Conservation (phyloP, 2,797 vertebrate genomes). For the Tarsius wallacei region DNA sequence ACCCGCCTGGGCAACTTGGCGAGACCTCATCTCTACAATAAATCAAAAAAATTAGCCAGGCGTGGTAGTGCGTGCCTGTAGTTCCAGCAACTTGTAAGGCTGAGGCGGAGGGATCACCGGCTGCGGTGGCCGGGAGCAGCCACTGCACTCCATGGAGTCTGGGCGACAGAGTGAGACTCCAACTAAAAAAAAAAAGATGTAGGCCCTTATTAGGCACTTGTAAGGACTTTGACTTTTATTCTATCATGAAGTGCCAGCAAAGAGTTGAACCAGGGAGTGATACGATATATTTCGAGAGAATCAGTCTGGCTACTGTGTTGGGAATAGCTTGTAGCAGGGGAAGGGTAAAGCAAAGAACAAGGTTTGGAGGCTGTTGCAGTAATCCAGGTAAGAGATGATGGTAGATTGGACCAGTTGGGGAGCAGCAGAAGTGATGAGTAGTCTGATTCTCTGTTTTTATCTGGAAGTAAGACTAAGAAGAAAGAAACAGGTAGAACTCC, state of each 20-base stretch:
- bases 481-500: not conserved
- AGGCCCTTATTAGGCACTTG: not conserved
- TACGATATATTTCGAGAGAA: not conserved
- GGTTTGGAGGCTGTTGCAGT: not conserved
- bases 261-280: not conserved
- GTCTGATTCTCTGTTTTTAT: not conserved
- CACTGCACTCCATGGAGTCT: too few relatives aligned
- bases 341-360: not conserved
- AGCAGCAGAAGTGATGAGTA: not conserved
- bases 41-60: too few relatives aligned
- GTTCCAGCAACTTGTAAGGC: too few relatives aligned
- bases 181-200: too few relatives aligned
- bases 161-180: too few relatives aligned
- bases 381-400: not conserved
- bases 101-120: too few relatives aligned
- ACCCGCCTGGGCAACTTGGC: too few relatives aligned
- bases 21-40: too few relatives aligned
- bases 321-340: not conserved
- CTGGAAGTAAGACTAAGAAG: not conserved
- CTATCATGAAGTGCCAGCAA: not conserved
- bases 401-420: not conserved
- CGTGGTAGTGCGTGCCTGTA: too few relatives aligned
- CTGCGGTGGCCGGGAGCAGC: too few relatives aligned
- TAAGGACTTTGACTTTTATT: slow-evolving; percentile 14
- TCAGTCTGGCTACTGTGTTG: not conserved